These are phyloP conservation scores for Dioctria rufipes DNA, from an alignment of 2,888 invertebrate species.

Conservation along the genomic window DNA sequence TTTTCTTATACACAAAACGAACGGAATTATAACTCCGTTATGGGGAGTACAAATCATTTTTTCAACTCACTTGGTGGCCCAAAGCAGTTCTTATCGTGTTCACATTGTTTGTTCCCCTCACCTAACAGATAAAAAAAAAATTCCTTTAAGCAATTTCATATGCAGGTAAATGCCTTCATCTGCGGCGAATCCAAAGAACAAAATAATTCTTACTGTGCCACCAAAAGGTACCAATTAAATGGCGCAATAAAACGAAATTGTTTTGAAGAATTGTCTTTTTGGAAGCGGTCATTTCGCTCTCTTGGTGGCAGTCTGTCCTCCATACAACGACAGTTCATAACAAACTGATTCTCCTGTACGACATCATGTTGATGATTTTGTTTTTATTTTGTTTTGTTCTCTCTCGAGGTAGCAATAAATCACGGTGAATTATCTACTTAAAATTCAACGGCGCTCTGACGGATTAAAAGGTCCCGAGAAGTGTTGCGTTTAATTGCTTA, in stretches of 20 bases:
- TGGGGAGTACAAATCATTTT: not conserved
- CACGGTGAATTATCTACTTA: slow-evolving; percentile 35
- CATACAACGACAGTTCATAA: not conserved
- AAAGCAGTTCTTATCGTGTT: not conserved
- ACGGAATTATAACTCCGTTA: not conserved
- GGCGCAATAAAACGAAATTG: slow-evolving; percentile 37
- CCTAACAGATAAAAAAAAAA: not conserved
- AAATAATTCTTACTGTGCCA: not conserved
- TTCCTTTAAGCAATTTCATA: slow-evolving; percentile 33
- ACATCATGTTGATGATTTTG: slow-evolving; percentile 37
- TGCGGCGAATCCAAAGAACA: slow-evolving; percentile 27
- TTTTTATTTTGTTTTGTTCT: not conserved
- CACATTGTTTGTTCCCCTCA: not conserved
- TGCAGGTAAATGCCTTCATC: slow-evolving; percentile 19
- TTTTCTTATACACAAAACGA: not conserved
- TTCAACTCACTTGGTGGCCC: not conserved
- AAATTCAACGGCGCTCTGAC: slow-evolving; percentile 39
- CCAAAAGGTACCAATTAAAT: not conserved
- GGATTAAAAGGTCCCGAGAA: slow-evolving; percentile 43
- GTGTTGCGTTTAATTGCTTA: slow-evolving; percentile 41
- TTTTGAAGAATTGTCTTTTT: slow-evolving; percentile 27
- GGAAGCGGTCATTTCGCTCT: not conserved
- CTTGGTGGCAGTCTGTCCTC: not conserved
- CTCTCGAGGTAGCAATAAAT: slow-evolving; percentile 34
- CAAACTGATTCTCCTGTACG: slow-evolving; percentile 17